A percentile compares a stretch with the other conserved stretches of the same genome.
Evolutionary conservation across 2,888 invertebrate species (phyloP).

Genomic region (Leptopilina drosophilae): DNA sequence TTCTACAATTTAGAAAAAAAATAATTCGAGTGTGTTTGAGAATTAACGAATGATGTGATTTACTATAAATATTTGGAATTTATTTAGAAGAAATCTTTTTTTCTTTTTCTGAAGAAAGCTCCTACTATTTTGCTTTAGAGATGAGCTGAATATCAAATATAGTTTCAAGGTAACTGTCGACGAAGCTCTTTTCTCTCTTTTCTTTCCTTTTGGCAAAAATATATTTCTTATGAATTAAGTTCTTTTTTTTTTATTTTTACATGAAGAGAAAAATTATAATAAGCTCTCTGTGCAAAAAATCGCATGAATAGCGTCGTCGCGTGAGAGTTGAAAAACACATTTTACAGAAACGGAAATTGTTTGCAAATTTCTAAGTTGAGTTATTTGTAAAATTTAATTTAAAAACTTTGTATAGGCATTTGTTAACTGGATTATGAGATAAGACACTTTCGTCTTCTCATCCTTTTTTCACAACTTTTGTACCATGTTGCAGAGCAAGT

Average conservation of each 20-base stretch:
- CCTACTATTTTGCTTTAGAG: slow-evolving; percentile 1
- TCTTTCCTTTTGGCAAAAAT: too few relatives aligned
- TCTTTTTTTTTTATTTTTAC: slow-evolving; percentile 28
- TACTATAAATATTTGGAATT: too few relatives aligned
- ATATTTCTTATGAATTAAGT: slow-evolving; percentile 1
- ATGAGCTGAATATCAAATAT: slow-evolving; percentile 34
- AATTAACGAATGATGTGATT: too few relatives aligned
- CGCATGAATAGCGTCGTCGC: slow-evolving; percentile 7
- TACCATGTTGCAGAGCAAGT: not conserved
- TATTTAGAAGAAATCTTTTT: too few relatives aligned
- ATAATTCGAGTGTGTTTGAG: not conserved
- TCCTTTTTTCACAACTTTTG: not conserved
- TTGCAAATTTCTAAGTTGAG: slow-evolving; percentile 15
- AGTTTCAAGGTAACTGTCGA: slow-evolving; percentile 37
- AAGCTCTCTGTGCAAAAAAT: slow-evolving; percentile 24
- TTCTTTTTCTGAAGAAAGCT: not conserved
- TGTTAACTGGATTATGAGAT: slow-evolving; percentile 5
- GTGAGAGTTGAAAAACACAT: not conserved
- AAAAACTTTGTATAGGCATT: slow-evolving; percentile 6
- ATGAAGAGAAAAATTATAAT: slow-evolving; percentile 14
- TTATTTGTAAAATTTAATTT: slow-evolving; percentile 17
- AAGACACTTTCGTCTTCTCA: not conserved
- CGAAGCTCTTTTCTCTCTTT: slow-evolving; percentile 6
- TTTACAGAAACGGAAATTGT: slow-evolving; percentile 15
- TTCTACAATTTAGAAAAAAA: not conserved